A percentile compares a stretch with the other conserved stretches of the same genome.
Evolutionary conservation across 1,140 invertebrate genomes (phyloP).

Genomic region (Drosophila erecta): DNA sequence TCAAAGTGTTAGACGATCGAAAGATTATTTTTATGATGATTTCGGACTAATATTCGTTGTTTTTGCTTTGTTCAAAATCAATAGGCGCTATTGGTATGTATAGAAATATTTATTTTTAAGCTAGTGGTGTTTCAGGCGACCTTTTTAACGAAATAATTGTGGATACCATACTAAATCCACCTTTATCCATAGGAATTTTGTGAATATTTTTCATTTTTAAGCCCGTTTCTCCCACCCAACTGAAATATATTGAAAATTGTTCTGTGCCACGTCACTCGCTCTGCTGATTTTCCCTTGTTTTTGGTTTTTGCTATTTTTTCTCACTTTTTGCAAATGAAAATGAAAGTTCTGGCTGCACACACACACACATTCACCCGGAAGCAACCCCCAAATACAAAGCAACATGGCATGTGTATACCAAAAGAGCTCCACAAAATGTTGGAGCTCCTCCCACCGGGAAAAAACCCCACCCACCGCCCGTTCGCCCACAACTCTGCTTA

Average conservation of each 20-base stretch:
- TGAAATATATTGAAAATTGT: constrained; percentile 14
- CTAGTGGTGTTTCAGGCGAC: no score
- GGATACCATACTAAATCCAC: not conserved
- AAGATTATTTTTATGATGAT: no score
- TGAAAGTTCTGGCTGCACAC: constrained; percentile 57
- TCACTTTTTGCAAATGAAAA: constrained; percentile 62
- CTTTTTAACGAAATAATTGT: not conserved
- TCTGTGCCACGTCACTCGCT: constrained; percentile 43
- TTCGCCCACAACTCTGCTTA: not conserved
- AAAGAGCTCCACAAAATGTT: constrained; percentile 50
- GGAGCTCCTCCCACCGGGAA: constrained; percentile 57
- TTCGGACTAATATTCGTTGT: no score
- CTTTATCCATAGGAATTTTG: not conserved
- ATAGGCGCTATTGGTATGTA: no score
- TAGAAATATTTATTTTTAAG: no score
- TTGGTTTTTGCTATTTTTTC: constrained; percentile 18
- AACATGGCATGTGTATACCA: constrained; percentile 29
- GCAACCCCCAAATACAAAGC: constrained; percentile 47
- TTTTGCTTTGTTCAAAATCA: no score
- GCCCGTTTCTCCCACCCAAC: not conserved
- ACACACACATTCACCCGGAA: constrained; percentile 33
- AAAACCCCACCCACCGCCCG: not conserved
- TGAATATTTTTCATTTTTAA: constrained; percentile 2
- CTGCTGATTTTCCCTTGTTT: constrained; percentile 53
- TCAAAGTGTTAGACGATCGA: not conserved